These are phyloP conservation scores for Pomatostomus ruficeps DNA, from an alignment of 2,113 vertebrate species.

Conservation along the genomic window DNA sequence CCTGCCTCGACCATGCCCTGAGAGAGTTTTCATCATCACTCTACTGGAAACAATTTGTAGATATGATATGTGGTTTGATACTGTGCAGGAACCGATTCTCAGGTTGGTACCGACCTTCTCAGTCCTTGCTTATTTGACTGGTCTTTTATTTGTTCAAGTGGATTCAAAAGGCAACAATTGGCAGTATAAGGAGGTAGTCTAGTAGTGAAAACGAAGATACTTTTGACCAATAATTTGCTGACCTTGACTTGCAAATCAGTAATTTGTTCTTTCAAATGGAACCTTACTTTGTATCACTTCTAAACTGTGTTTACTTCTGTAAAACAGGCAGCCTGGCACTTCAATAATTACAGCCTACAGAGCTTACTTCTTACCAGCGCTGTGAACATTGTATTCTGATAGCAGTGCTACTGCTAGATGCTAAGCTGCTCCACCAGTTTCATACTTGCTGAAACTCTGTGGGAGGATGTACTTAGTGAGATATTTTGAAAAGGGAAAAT, in stretches of 20 bases:
- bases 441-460: conserved; percentile 27
- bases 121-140: not conserved
- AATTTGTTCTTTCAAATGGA: not conserved
- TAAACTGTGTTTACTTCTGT: conserved; percentile 26
- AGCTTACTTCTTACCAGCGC: not conserved
- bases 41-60: not conserved
- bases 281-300: not conserved
- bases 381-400: conserved; percentile 22
- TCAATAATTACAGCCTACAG: conserved; percentile 44
- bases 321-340: conserved; percentile 1
- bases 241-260: not conserved
- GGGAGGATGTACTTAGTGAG: conserved; percentile 29
- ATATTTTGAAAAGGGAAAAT: conserved; percentile 32
- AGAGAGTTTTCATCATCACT: not conserved
- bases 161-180: not conserved
- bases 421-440: conserved; percentile 1
- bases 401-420: conserved; percentile 3
- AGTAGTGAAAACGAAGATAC: not conserved
- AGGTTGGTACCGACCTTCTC: not conserved
- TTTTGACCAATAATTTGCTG: not conserved
- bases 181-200: not conserved
- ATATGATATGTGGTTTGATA: not conserved
- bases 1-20: not conserved
- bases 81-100: not conserved
- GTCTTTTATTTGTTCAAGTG: not conserved